phyloP scores from a whole-genome alignment of 2,888 invertebrate genomes.

The Eupithecia centaureata region DNA sequence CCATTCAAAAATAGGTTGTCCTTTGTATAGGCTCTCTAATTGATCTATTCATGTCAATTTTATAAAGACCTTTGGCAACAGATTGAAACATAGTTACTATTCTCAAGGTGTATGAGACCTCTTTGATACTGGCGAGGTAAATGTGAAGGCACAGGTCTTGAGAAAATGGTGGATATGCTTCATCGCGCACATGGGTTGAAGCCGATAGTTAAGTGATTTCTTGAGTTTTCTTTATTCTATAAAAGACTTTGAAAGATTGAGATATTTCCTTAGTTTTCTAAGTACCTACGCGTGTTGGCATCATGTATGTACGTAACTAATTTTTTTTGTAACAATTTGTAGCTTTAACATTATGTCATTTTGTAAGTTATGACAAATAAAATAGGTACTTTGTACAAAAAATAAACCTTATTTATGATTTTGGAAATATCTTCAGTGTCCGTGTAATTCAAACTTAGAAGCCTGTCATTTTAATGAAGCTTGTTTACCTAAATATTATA shows the following conservation, averaged over 20 bases:
- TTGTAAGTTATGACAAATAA: too few relatives aligned
- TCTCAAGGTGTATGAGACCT: neutral
- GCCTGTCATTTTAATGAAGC: too few relatives aligned
- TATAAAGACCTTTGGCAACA: constrained; percentile 15
- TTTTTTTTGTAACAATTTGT: too few relatives aligned
- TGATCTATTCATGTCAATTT: constrained; percentile 21
- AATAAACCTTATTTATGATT: too few relatives aligned
- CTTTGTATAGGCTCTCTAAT: constrained; percentile 3
- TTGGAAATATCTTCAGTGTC: too few relatives aligned
- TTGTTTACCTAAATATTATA: too few relatives aligned
- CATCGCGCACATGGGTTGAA: constrained; percentile 25
- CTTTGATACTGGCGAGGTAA: constrained; percentile 13
- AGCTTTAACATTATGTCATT: too few relatives aligned
- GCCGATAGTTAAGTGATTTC: constrained; percentile 19
- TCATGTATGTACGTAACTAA: too few relatives aligned
- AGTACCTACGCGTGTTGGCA: neutral
- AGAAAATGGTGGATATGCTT: constrained; percentile 28
- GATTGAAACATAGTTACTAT: constrained; percentile 17
- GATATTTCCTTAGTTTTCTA: neutral
- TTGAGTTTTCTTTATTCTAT: constrained; percentile 11
- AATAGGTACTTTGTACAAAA: too few relatives aligned
- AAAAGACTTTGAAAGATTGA: neutral
- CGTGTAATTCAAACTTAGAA: too few relatives aligned
- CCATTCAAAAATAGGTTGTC: neutral
- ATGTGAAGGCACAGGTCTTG: constrained; percentile 21